phyloP scores from a whole-genome alignment of 2,113 vertebrate species.

The Malaclemys terrapin region DNA sequence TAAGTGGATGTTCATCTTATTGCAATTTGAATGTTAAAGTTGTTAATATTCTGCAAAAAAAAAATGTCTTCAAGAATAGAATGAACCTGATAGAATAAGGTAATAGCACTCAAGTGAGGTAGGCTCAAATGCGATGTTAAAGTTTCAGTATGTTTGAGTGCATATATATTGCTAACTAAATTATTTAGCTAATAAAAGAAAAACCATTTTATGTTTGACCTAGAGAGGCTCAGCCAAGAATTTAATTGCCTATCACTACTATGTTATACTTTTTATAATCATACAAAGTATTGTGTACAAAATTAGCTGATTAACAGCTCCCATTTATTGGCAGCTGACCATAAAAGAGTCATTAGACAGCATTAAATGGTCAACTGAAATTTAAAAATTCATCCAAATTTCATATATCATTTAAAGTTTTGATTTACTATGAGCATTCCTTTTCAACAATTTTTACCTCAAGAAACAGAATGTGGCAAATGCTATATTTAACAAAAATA shows the following conservation, averaged over 20 bases:
- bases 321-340: background rate
- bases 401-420: background rate
- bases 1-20: slow-evolving; percentile 14
- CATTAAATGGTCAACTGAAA: background rate
- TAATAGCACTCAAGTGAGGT: background rate
- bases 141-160: background rate
- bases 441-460: background rate
- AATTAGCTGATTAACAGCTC: slow-evolving; percentile 17
- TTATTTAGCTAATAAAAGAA: background rate
- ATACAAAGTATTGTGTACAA: background rate
- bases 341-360: background rate
- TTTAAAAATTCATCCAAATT: background rate
- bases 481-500: background rate
- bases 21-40: background rate
- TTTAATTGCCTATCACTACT: background rate
- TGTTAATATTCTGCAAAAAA: background rate
- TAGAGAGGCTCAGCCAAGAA: background rate
- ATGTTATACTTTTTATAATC: background rate
- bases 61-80: background rate
- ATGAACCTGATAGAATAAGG: background rate
- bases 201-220: background rate
- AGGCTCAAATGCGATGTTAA: background rate
- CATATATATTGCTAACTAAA: background rate
- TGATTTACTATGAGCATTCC: background rate
- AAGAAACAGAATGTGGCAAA: background rate